These are phyloP conservation scores for Diorhabda carinulata DNA, from an alignment of 1,140 invertebrate species.

Conservation along the genomic window DNA sequence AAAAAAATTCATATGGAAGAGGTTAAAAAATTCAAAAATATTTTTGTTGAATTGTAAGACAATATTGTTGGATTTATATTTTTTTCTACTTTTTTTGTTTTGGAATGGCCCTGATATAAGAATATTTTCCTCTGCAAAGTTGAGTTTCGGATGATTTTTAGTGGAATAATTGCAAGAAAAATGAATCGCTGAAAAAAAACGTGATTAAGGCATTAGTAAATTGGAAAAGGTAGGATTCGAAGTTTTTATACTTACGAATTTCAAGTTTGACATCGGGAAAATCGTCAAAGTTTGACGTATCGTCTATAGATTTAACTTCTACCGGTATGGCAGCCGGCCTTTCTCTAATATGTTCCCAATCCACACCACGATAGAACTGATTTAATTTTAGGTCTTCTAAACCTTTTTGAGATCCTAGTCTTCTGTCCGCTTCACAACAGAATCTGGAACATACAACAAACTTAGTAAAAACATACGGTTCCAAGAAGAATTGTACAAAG, in stretches of 20 bases:
- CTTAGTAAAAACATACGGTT: no score
- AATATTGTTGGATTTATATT: no score
- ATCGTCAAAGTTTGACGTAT: conserved; percentile 99
- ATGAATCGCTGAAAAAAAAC: no score
- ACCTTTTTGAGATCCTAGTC: conserved; percentile 83
- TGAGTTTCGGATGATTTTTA: no score
- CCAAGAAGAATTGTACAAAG: no score
- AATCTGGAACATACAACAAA: conserved; percentile 56
- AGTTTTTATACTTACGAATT: conserved; percentile 78
- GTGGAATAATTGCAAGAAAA: no score
- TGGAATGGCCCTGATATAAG: no score
- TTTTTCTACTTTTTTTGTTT: no score
- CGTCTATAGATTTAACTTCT: conserved; percentile 89
- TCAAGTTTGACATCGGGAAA: conserved; percentile 98
- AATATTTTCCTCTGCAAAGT: no score
- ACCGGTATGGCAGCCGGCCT: conserved; percentile 96
- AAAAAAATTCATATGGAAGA: no score
- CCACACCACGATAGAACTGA: conserved; percentile 87
- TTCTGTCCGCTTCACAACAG: conserved; percentile 91
- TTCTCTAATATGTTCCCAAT: conserved; percentile 95
- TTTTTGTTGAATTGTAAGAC: no score
- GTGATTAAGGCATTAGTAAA: background rate
- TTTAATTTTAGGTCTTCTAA: conserved; percentile 83
- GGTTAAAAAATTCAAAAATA: no score
- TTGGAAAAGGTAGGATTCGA: background rate